These are phyloP conservation scores for Pituophis catenifer DNA, from an alignment of 2,113 vertebrate genomes.

Conservation along the genomic window DNA sequence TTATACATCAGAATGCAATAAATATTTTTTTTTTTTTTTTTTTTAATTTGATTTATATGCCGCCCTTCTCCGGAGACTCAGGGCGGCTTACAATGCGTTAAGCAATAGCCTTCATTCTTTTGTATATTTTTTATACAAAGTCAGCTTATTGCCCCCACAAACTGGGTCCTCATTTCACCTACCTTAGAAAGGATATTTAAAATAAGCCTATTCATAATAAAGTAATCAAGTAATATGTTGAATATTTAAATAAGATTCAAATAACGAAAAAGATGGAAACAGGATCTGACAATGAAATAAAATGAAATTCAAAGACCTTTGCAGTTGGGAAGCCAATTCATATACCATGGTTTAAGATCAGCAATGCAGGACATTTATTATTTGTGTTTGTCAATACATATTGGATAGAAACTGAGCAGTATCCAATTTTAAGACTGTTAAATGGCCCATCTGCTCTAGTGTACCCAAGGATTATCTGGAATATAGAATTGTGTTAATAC, in stretches of 20 bases:
- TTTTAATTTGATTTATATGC: too few species aligned
- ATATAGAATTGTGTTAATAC: background rate
- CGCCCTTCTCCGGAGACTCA: too few species aligned
- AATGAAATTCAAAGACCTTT: constrained; percentile 8
- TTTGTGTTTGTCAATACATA: constrained; percentile 14
- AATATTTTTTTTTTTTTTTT: too few species aligned
- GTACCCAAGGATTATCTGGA: background rate
- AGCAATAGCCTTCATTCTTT: too few species aligned
- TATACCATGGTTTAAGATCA: constrained; percentile 9
- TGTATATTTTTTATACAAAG: too few species aligned
- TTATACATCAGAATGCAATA: background rate
- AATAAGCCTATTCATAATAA: constrained; percentile 5
- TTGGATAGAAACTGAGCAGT: background rate
- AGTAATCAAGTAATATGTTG: background rate
- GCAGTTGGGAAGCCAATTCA: background rate
- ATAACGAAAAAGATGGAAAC: constrained; percentile 7
- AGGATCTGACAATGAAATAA: constrained; percentile 8
- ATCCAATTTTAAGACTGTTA: background rate
- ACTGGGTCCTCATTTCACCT: too few species aligned
- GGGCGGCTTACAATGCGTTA: too few species aligned
- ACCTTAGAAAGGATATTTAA: too few species aligned
- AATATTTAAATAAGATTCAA: constrained; percentile 9
- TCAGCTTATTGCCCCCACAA: too few species aligned
- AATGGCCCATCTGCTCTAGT: background rate
- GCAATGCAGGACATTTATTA: background rate